Conservation (phyloP, 2,888 invertebrate genomes). For the Andrena chrysosceles region DNA sequence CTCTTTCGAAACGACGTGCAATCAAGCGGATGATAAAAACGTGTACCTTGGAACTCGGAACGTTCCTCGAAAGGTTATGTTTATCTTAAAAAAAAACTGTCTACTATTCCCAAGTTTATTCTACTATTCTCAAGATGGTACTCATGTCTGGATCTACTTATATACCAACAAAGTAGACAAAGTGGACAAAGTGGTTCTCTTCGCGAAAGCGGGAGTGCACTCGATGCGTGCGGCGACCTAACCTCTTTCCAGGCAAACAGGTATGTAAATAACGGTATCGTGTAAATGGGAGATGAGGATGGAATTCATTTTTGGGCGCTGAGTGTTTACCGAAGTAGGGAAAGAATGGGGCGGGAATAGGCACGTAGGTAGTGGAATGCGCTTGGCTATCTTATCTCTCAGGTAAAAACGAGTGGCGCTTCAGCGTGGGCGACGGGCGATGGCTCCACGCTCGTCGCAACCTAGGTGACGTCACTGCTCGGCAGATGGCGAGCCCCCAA, state of each 20-base stretch:
- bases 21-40: too few species aligned
- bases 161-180: not conserved
- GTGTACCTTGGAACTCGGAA: too few species aligned
- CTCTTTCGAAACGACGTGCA: not conserved
- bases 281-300: not conserved
- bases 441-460: conserved; percentile 19
- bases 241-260: conserved; percentile 32
- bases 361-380: not conserved
- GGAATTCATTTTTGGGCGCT: not conserved
- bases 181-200: not conserved
- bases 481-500: conserved; percentile 63
- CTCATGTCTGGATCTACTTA: too few species aligned
- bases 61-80: too few species aligned
- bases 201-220: not conserved
- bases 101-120: too few species aligned
- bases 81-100: too few species aligned
- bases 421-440: conserved; percentile 19
- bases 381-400: conserved; percentile 36
- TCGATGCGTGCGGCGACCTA: conserved; percentile 9
- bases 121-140: too few species aligned
- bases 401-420: conserved; percentile 23
- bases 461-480: conserved; percentile 46
- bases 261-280: not conserved
- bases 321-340: not conserved
- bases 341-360: not conserved